phyloP scores from a whole-genome alignment of 2,113 vertebrate species.

The Oxyura jamaicensis region DNA sequence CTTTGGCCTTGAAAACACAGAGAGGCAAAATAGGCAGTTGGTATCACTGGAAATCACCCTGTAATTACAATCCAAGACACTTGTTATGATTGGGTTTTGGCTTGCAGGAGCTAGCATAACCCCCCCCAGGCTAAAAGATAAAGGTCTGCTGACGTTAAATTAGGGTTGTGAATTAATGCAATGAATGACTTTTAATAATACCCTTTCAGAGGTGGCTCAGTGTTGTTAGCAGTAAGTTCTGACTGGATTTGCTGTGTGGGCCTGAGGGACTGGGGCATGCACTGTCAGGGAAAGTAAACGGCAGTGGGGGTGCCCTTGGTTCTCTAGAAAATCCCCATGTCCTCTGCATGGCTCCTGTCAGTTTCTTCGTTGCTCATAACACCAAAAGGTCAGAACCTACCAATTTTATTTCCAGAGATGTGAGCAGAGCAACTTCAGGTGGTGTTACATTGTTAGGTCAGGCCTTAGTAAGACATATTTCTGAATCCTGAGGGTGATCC shows the following conservation, averaged over 20 bases:
- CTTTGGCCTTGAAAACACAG: constrained; percentile 43
- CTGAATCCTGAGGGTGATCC: not conserved
- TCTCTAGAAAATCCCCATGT: not conserved
- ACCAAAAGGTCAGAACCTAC: not conserved
- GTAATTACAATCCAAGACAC: constrained; percentile 56
- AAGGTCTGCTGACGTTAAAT: constrained; percentile 65
- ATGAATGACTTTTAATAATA: constrained; percentile 67
- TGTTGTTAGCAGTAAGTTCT: not conserved
- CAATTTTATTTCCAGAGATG: not conserved
- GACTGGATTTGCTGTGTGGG: fast-evolving
- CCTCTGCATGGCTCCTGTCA: not conserved
- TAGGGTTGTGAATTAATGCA: constrained; percentile 56
- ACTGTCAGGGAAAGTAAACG: not conserved
- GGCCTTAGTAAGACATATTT: not conserved
- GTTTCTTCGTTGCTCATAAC: not conserved
- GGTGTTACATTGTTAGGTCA: not conserved
- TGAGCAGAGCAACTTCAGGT: not conserved
- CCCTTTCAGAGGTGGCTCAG: constrained; percentile 1
- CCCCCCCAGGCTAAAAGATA: constrained; percentile 64
- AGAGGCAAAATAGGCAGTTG: constrained; percentile 31
- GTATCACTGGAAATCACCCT: constrained; percentile 63
- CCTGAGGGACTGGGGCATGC: not conserved
- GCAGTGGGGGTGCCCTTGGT: not conserved
- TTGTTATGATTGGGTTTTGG: constrained; percentile 57
- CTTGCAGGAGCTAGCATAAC: constrained; percentile 61